Conservation (phyloP, 2,888 invertebrate species). For the Meloe dianella region DNA sequence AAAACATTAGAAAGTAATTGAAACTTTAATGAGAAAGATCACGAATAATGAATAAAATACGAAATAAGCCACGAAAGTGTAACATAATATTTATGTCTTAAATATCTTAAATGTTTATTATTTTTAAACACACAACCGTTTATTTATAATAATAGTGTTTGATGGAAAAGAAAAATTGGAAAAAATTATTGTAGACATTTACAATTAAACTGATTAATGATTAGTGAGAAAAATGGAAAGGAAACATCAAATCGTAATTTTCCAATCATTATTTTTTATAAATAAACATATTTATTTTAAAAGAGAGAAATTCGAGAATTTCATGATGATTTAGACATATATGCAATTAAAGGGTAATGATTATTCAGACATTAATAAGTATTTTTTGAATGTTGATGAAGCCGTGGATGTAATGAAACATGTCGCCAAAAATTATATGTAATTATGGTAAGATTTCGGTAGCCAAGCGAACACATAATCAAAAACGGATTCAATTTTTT, state of each 20-base stretch:
- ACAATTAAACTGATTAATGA: not conserved
- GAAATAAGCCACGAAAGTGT: conserved; percentile 38
- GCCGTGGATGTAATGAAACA: not conserved
- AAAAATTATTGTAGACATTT: not conserved
- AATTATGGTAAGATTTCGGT: conserved; percentile 1
- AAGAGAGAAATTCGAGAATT: not conserved
- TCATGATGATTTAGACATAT: not conserved
- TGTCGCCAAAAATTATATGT: conserved; percentile 4
- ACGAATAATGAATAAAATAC: conserved; percentile 33
- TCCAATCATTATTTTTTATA: too few relatives aligned
- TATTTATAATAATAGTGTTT: not conserved
- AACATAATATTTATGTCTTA: conserved; percentile 16
- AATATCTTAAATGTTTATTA: not conserved
- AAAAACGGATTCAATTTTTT: not conserved
- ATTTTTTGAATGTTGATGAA: not conserved
- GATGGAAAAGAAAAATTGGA: too few relatives aligned
- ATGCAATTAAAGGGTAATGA: not conserved
- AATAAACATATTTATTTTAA: too few relatives aligned
- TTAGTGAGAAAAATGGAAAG: not conserved
- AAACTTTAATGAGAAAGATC: conserved; percentile 23
- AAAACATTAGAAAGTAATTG: conserved; percentile 33
- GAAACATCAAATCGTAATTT: too few relatives aligned
- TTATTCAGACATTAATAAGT: not conserved
- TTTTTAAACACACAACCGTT: not conserved
- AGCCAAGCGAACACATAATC: conserved; percentile 8